Percentiles rank a stretch among this genome's conserved stretches.
Conservation (phyloP, 1,140 invertebrate genomes). For the Drosophila pallidifrons region DNA sequence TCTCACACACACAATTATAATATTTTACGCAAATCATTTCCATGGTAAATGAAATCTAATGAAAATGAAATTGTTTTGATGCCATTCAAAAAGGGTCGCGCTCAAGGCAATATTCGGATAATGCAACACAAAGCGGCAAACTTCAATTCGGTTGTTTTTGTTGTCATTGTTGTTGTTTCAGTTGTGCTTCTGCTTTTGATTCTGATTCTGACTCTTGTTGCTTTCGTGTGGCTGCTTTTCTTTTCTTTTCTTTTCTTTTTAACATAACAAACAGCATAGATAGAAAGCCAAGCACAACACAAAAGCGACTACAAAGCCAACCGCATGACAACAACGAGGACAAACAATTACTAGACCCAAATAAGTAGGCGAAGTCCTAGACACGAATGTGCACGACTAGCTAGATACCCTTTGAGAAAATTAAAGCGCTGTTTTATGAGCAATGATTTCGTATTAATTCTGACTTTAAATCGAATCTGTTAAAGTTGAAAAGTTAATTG, state of each 20-base stretch:
- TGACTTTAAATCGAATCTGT: no score
- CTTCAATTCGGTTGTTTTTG: slow-evolving; percentile 48
- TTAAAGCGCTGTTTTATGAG: no score
- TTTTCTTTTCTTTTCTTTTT: slow-evolving; percentile 39
- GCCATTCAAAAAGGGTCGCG: slow-evolving; percentile 39
- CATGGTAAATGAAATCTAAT: slow-evolving; percentile 11
- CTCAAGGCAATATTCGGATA: slow-evolving; percentile 56
- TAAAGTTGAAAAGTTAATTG: no score
- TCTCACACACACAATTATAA: slow-evolving; percentile 8
- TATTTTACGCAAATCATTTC: slow-evolving; percentile 12
- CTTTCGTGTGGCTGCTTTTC: slow-evolving; percentile 15
- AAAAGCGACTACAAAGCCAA: slow-evolving; percentile 56
- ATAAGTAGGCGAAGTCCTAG: slow-evolving; percentile 20
- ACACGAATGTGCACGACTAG: not conserved
- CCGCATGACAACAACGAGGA: slow-evolving; percentile 43
- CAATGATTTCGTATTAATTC: no score
- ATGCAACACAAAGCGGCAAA: slow-evolving; percentile 64
- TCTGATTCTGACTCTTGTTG: no score
- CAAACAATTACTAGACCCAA: slow-evolving; percentile 67
- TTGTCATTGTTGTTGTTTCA: not conserved
- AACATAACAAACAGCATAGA: slow-evolving; percentile 56
- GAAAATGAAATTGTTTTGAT: slow-evolving; percentile 31
- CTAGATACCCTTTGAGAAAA: not conserved
- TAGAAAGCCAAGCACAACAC: slow-evolving; percentile 24
- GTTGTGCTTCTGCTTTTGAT: not conserved